Conservation (phyloP, 2,113 vertebrate genomes). For the Lathamus discolor region DNA sequence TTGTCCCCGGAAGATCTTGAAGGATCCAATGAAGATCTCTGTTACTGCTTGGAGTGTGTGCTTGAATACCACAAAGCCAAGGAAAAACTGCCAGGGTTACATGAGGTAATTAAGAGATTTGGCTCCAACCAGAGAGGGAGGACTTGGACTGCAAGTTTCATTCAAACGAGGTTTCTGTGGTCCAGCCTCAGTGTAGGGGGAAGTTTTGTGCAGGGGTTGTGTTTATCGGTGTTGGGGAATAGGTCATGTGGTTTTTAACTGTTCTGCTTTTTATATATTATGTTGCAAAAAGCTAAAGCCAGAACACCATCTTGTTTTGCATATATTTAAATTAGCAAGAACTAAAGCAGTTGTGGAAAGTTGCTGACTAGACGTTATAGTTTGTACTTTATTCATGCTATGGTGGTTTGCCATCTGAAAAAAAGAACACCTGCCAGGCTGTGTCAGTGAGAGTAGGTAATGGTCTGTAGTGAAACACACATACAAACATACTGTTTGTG, state of each 20-base stretch:
- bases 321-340: background rate
- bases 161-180: background rate
- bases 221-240: background rate
- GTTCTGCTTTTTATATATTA: background rate
- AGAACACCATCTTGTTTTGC: background rate
- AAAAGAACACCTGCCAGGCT: background rate
- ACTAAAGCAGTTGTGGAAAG: background rate
- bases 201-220: background rate
- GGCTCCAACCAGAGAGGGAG: no score
- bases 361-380: background rate
- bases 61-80: conserved; percentile 82
- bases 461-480: background rate
- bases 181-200: background rate
- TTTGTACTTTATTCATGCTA: background rate
- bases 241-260: background rate
- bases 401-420: background rate
- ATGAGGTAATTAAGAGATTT: conserved; percentile 72
- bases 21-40: conserved; percentile 79
- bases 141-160: background rate
- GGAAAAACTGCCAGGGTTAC: conserved; percentile 68
- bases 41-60: conserved; percentile 85
- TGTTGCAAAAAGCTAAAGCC: background rate
- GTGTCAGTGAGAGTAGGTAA: background rate
- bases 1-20: conserved; percentile 50
- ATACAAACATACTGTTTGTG: background rate